Conservation (phyloP, 2,888 invertebrate genomes). For the Dryomyza anilis region DNA sequence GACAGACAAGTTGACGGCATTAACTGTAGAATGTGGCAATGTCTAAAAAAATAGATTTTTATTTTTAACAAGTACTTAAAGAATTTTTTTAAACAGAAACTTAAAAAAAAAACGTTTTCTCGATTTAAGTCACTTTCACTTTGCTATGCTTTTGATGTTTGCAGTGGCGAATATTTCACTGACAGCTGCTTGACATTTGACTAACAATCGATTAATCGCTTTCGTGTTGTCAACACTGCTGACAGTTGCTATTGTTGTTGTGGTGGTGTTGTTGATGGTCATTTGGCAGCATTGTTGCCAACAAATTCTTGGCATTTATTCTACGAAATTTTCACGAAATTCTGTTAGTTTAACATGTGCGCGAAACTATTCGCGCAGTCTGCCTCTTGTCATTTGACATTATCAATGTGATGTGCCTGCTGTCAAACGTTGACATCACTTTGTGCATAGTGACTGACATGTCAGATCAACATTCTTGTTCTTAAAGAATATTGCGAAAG, state of each 20-base stretch:
- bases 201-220: slow-evolving; percentile 2
- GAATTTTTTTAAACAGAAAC: no score
- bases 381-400: background rate
- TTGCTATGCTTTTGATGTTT: background rate
- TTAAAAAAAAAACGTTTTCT: no score
- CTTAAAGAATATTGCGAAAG: background rate
- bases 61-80: no score
- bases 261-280: no score
- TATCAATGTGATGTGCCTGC: background rate
- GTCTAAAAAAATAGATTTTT: no score
- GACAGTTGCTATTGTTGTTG: no score
- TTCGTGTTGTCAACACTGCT: background rate
- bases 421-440: slow-evolving; percentile 20
- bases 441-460: slow-evolving; percentile 12
- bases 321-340: background rate
- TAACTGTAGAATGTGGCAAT: no score
- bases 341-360: background rate
- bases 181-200: background rate
- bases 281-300: slow-evolving; percentile 13
- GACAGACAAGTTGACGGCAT: no score
- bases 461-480: no score
- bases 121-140: no score
- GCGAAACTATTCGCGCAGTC: background rate
- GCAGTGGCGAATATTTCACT: slow-evolving; percentile 1
- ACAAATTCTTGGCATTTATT: background rate